Base-by-base conservation (phyloP, 1,140 invertebrate genomes). In the Drosophila punjabiensis region DNA sequence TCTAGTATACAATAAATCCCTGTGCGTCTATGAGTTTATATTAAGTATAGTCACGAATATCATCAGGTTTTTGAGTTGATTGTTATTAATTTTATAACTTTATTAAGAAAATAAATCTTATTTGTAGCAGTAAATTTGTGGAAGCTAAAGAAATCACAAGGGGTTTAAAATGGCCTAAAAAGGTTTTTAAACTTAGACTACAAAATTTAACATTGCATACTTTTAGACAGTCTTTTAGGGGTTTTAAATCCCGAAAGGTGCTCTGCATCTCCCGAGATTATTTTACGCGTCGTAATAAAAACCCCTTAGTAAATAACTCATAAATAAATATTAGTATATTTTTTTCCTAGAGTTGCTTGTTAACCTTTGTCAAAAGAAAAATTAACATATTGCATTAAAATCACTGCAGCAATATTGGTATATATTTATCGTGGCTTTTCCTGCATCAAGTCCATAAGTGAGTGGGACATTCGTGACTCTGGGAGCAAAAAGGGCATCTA, bases 401-500 rank as follows among this genome's bases (percentile, higher is more conserved):
- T 52, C 30, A 30, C 30, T 41, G 47, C 55, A 52, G 16, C 28
- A 28, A 20, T 24, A 33, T 32, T 60, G 45, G 32, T 47, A n/a
- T 52, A 30, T 73, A 61, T 41, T 30, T 32, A 47, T 56, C 33
- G 14, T 56, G 53, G 35, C 45, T 43, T 43, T 76, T 52, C 32
- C 37, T 45, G 55, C 61, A 66, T 66, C 32, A 30, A 55, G 52
- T 59, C 33, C 43, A 53, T 55, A 68, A 61, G 18, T 24, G 61
- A 50, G 43, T 79, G 45, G 28, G 30, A 77, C 53, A 76, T 58
- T 66, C 61, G 68, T 75, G 69, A 48, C 33, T 41, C 41, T 37
- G 18, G 43, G 41, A 37, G 39, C 32, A 20, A 78, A 79, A 79
- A 79, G 76, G 76, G 76, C 76, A 79, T 79, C 76, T 65, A 59